Base-by-base conservation (phyloP, 2,113 vertebrate genomes). In the Phalacrocorax aristotelis region DNA sequence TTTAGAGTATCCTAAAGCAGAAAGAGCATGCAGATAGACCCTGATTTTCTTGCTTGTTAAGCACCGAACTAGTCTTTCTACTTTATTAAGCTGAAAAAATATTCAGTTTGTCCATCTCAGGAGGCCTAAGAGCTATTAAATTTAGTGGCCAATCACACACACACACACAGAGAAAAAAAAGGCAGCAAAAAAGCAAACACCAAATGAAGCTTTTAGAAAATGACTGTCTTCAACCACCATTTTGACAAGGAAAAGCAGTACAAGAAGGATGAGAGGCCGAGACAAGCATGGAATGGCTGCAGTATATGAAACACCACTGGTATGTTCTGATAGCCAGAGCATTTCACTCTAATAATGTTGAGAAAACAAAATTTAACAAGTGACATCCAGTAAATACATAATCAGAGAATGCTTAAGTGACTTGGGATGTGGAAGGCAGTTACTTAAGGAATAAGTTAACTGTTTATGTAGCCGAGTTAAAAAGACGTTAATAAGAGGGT, bases 401-500 rank as follows among this genome's bases (percentile, higher is more conserved):
- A 90, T 86, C 79, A 94, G 30, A 51, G 79, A 91, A 79, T 58
- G 22, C 91, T 74, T 65, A 83, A 77, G 68, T 57, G 88, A 42
- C 51, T 82, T 83, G 71, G 88, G 89, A 77, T 48, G 94, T 82
- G 85, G 95, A 98, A 97, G 94, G 78, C 84, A 57, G 89, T 92
- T 95, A 72, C 83, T 97, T 89, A 71, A 54, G 68, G 66, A 95
- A 77, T 90, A 93, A 87, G 68, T 84, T 90, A 75, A 96, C 92
- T 95, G 95, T 98, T 97, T 96, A 97, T 93, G 95, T 95, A 97
- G 81, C 75, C 77, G 94, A 97, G 92, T 95, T 97, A 93, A 97
- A 96, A 97, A 97, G 88, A 98, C 0, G 19, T 96, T 61, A 78
- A 97, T 97, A 97, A 93, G 87, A 93, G 84, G 82, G 97, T 97